Evolutionary conservation across 2,113 vertebrate genomes (phyloP).

Genomic region (Hemiscyllium ocellatum): DNA sequence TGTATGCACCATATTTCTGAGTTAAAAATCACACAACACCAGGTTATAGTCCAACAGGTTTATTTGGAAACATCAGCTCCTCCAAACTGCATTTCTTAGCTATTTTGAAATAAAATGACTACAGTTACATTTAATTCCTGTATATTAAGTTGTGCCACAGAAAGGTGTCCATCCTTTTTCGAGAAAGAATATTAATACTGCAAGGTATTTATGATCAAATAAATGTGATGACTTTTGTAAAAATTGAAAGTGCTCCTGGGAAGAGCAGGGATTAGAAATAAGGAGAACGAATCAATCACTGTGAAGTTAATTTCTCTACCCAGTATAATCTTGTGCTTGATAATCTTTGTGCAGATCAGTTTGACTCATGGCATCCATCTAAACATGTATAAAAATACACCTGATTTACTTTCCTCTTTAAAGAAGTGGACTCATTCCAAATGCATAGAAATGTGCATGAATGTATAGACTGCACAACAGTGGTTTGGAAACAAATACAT

Average conservation of each 20-base stretch:
- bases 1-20: not conserved
- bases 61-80: too few relatives aligned
- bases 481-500: not conserved
- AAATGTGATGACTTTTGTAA: not conserved
- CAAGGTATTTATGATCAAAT: not conserved
- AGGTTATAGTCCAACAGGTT: too few relatives aligned
- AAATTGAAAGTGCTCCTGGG: not conserved
- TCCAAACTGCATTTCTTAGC: too few relatives aligned
- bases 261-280: not conserved
- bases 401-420: not conserved
- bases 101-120: not conserved
- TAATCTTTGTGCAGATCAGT: not conserved
- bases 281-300: not conserved
- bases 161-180: too few relatives aligned
- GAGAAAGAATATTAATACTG: not conserved
- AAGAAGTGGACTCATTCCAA: not conserved
- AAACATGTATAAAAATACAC: not conserved
- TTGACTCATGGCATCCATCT: not conserved
- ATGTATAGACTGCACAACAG: too few relatives aligned
- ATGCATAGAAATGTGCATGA: not conserved
- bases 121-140: not conserved
- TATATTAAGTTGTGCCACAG: not conserved
- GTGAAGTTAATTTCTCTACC: not conserved
- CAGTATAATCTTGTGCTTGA: not conserved
- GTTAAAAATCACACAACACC: too few relatives aligned